A percentile compares a stretch with the other conserved stretches of the same genome.
These are phyloP conservation scores for Scaptomyza hsui DNA, from an alignment of 1,140 invertebrate genomes.

Conservation along the genomic window DNA sequence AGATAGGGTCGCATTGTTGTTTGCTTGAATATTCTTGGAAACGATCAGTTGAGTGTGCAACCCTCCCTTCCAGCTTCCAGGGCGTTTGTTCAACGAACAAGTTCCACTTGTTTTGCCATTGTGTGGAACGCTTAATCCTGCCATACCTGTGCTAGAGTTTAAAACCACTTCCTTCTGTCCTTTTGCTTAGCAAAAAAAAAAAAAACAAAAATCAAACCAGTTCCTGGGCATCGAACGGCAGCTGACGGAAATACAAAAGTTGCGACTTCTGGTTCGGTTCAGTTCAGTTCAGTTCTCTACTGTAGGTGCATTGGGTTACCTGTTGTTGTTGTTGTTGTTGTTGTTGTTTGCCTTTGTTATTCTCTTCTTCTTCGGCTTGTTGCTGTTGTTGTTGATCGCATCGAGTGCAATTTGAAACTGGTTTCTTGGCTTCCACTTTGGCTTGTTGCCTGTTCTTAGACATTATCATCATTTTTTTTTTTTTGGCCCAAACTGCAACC, in stretches of 20 bases:
- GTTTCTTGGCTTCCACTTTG: conserved; percentile 48
- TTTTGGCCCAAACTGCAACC: conserved; percentile 26
- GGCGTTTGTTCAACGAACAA: conserved; percentile 37
- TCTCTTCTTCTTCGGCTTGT: too few relatives aligned
- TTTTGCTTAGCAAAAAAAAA: conserved; percentile 41
- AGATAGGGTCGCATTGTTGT: background rate
- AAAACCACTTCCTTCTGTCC: conserved; percentile 68
- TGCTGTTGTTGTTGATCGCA: conserved; percentile 10
- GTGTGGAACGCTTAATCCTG: conserved; percentile 49
- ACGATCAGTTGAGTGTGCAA: conserved; percentile 23
- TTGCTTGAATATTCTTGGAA: conserved; percentile 14
- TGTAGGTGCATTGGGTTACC: conserved; percentile 77
- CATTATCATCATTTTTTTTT: conserved; percentile 15
- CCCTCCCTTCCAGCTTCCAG: conserved; percentile 15
- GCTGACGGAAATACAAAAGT: conserved; percentile 73
- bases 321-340: conserved; percentile 55
- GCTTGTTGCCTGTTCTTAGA: conserved; percentile 17
- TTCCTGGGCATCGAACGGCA: conserved; percentile 56
- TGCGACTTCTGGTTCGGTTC: conserved; percentile 63
- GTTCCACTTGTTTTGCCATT: conserved; percentile 66
- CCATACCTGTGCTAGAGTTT: conserved; percentile 53
- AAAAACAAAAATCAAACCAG: conserved; percentile 40
- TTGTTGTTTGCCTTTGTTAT: conserved; percentile 14
- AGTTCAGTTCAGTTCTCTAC: conserved; percentile 11
- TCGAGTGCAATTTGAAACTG: conserved; percentile 64